Evolutionary conservation across 2,888 invertebrate species (phyloP).

Genomic region (Xylota sylvarum): DNA sequence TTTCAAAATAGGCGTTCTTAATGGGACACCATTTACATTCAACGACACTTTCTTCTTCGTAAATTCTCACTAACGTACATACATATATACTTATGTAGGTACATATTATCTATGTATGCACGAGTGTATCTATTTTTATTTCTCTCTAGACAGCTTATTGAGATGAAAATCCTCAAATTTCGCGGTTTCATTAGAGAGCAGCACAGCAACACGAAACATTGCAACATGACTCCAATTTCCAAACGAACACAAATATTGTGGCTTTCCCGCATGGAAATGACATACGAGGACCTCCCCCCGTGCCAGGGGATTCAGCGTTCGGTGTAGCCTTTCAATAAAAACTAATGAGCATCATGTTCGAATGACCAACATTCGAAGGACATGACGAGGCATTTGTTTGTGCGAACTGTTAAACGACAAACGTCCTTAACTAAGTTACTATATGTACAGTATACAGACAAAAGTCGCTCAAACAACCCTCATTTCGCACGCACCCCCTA

Average conservation of each 20-base stretch:
- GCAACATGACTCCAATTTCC: constrained; percentile 62
- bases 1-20: too few relatives aligned
- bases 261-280: constrained; percentile 64
- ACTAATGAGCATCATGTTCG: constrained; percentile 76
- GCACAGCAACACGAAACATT: constrained; percentile 64
- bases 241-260: constrained; percentile 69
- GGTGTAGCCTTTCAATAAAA: constrained; percentile 75
- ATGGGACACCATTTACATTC: too few relatives aligned
- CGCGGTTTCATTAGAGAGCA: constrained; percentile 70
- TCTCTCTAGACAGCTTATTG: constrained; percentile 31
- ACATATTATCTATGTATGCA: not conserved
- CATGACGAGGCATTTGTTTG: constrained; percentile 52
- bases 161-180: constrained; percentile 52
- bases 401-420: constrained; percentile 66
- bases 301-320: constrained; percentile 47
- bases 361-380: constrained; percentile 72
- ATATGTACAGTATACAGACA: too few relatives aligned
- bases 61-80: not conserved
- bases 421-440: constrained; percentile 72
- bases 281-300: constrained; percentile 32
- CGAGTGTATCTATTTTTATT: constrained; percentile 18
- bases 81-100: not conserved
- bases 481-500: constrained; percentile 69
- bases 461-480: constrained; percentile 60
- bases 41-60: too few relatives aligned